Base-by-base conservation (phyloP, 1,140 invertebrate genomes). In the Achroia grisella region DNA sequence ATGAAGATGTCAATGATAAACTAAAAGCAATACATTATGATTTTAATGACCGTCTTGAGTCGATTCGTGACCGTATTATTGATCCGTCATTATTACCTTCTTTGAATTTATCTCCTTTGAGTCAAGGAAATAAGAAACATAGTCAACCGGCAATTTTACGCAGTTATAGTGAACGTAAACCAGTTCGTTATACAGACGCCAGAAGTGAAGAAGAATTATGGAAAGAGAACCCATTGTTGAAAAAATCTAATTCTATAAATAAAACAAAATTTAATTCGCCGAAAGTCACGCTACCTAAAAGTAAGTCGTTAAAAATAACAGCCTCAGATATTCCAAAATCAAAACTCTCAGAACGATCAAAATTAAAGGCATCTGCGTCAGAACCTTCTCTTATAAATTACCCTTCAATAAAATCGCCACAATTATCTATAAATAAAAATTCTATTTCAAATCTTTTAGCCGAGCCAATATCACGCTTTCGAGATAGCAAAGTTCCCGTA, bases 1-100 rank as follows among this genome's bases (percentile, higher is more conserved):
- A 58, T 40, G 63, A 72, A 42, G 60, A 75, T 23, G 17, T 75
- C 0, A 63, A 57, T 36, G 65, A 75, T 35, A 79, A 66, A 50
- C 39, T 79, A 5, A 52, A 61, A 50, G 58, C 57, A 33, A 45
- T 77, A 32, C 63, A 68, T 32, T 47, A 43, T 23, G 75, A 76
- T 37, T 58, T 76, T 27, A 71, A 64, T 34, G 70, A 73, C 36
- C 59, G 65, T 11, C 44, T 79, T 39, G 51, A 48, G 23, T 40
- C 55, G 11, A 41, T 73, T 40, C 56, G 52, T 30, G 51, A 71
- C 32, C 48, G 44, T 45, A 30, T 70, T 23, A 28, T 41, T 12
- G 62, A 62, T 30, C 49, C 55, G 15, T 44, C 43, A 10, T 43
- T 40, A 32, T 17, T 58, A 6, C 31, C 37, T 28, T 28, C 55